phyloP scores from a whole-genome alignment of 2,888 invertebrate genomes.

The Rhamphomyia laevipes region DNA sequence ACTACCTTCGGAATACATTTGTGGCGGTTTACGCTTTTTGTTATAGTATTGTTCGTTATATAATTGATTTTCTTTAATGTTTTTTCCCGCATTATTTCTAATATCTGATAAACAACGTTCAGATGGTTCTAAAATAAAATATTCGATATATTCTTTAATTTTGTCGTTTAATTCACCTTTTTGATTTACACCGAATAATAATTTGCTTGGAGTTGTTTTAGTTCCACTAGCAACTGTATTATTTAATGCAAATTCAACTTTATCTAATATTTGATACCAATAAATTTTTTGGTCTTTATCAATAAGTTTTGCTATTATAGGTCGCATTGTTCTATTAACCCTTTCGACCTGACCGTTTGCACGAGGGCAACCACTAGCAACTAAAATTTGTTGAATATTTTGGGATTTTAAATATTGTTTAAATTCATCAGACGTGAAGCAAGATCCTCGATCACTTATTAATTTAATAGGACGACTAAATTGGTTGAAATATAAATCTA shows the following conservation, averaged over 20 bases:
- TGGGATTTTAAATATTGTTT: neutral
- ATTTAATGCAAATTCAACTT: slow-evolving; percentile 1
- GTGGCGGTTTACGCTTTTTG: slow-evolving; percentile 17
- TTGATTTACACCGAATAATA: slow-evolving; percentile 21
- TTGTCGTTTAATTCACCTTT: slow-evolving; percentile 14
- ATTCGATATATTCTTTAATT: slow-evolving; percentile 7
- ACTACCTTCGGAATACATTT: slow-evolving; percentile 14
- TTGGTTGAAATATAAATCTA: neutral
- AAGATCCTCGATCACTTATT: neutral
- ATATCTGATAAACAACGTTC: slow-evolving; percentile 14
- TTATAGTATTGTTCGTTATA: slow-evolving; percentile 18
- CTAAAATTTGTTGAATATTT: neutral
- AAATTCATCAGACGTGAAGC: neutral
- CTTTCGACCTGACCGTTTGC: neutral
- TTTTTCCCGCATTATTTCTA: slow-evolving; percentile 7
- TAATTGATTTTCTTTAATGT: slow-evolving; percentile 15
- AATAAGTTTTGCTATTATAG: neutral
- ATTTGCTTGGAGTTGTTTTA: slow-evolving; percentile 17
- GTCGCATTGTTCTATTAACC: neutral
- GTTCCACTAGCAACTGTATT: slow-evolving; percentile 6
- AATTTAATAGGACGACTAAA: neutral
- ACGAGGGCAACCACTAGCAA: neutral
- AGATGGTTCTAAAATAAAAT: neutral
- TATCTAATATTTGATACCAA: slow-evolving; percentile 2
- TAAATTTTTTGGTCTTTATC: neutral